Conservation (phyloP, 2,797 vertebrate species). For the Hipposideros larvatus region DNA sequence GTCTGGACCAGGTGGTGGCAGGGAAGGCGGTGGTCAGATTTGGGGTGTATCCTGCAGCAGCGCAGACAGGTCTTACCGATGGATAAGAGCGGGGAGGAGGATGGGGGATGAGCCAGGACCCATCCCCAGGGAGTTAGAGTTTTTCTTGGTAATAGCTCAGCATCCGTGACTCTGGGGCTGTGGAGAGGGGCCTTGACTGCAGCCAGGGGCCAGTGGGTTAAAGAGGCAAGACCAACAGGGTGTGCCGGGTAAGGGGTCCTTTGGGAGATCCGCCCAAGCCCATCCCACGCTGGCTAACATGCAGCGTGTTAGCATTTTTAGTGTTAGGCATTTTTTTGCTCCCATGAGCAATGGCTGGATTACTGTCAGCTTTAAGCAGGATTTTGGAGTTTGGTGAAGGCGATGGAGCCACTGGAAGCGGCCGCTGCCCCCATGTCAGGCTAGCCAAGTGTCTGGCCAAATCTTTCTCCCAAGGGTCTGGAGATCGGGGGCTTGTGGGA, state of each 20-base stretch:
- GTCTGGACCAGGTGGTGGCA: not conserved
- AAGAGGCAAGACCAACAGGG: not conserved
- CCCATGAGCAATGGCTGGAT: not conserved
- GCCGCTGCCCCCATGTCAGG: not conserved
- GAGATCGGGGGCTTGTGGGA: not conserved
- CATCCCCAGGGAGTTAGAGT: not conserved
- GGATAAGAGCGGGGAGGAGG: not conserved
- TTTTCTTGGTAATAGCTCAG: not conserved
- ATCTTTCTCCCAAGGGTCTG: not conserved
- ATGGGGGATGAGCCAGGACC: not conserved
- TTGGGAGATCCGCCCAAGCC: too few species aligned
- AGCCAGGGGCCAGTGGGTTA: too few species aligned
- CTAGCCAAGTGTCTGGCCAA: not conserved
- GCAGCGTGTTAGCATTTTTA: too few species aligned
- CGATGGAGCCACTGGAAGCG: not conserved
- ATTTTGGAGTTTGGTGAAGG: not conserved
- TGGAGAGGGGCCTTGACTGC: not conserved
- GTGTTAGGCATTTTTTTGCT: not conserved
- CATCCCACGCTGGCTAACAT: fast-evolving
- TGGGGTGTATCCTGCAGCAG: not conserved
- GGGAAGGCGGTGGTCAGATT: not conserved
- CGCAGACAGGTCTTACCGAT: not conserved
- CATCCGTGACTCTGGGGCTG: not conserved
- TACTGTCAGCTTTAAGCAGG: not conserved
- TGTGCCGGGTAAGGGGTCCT: not conserved